Evolutionary conservation across 2,113 vertebrate genomes (phyloP).

Genomic region (Sitta europaea): DNA sequence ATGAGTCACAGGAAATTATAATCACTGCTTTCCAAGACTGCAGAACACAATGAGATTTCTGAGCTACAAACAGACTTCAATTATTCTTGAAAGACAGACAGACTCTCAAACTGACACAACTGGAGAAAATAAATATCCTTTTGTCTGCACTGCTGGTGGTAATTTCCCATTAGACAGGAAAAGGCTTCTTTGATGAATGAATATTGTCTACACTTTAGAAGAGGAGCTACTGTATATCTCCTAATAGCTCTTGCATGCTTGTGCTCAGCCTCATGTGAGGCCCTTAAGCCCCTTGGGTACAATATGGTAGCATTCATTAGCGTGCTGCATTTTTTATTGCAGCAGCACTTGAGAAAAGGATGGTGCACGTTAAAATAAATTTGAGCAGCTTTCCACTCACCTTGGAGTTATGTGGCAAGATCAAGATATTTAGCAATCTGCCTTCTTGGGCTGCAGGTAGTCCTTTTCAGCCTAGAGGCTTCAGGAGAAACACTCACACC

Average conservation of each 20-base stretch:
- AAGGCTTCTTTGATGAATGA: constrained; percentile 44
- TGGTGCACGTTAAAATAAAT: background rate
- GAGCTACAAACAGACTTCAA: constrained; percentile 42
- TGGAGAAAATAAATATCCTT: constrained; percentile 55
- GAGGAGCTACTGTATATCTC: constrained; percentile 24
- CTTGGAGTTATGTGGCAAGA: background rate
- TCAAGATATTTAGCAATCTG: background rate
- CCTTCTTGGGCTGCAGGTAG: background rate
- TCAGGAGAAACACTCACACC: background rate
- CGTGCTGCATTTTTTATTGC: background rate
- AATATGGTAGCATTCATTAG: background rate
- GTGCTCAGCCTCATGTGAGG: background rate
- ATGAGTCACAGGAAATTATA: constrained; percentile 33
- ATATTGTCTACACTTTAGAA: constrained; percentile 36
- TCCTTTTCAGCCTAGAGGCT: background rate
- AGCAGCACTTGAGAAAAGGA: background rate
- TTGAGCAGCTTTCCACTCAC: constrained; percentile 15
- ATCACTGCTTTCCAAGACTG: constrained; percentile 6
- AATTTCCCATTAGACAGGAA: constrained; percentile 55
- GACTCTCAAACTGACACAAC: background rate
- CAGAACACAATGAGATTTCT: constrained; percentile 42
- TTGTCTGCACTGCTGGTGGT: constrained; percentile 42
- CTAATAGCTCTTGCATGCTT: constrained; percentile 26
- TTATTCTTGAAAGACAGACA: constrained; percentile 47
- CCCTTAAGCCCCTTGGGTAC: background rate